phyloP scores from a whole-genome alignment of 2,113 vertebrate species.

The Diglossa brunneiventris region DNA sequence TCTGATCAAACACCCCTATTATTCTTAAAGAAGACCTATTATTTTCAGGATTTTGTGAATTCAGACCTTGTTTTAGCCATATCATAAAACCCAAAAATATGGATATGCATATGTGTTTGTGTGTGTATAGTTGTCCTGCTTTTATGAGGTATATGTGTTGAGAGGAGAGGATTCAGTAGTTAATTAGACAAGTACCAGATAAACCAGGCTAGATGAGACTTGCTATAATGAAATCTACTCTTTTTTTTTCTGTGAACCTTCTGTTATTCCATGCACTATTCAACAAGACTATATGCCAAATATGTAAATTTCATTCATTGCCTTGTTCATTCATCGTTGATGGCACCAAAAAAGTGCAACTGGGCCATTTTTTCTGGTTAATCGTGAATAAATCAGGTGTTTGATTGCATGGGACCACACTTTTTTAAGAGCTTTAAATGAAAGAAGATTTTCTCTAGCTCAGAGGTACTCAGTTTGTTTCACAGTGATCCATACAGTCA shows the following conservation, averaged over 20 bases:
- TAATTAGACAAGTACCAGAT: not conserved
- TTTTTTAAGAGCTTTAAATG: constrained; percentile 42
- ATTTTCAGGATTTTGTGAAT: not conserved
- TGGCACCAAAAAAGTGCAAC: not conserved
- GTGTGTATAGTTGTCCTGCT: not conserved
- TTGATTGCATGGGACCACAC: not conserved
- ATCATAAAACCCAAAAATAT: not conserved
- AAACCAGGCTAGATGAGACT: not conserved
- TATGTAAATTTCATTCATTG: not conserved
- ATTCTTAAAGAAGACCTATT: not conserved
- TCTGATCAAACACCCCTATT: not conserved
- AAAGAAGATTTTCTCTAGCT: constrained; percentile 39
- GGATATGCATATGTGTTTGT: not conserved
- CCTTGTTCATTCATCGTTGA: not conserved
- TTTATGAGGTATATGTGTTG: not conserved
- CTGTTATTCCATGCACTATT: not conserved
- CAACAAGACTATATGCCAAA: not conserved
- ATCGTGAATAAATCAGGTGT: not conserved
- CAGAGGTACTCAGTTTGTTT: constrained; percentile 28
- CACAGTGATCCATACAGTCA: constrained; percentile 18
- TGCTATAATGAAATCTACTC: not conserved
- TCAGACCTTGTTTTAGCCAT: not conserved
- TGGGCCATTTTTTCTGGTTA: not conserved
- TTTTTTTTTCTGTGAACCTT: not conserved
- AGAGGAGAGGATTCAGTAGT: not conserved